Base-by-base conservation (phyloP, 2,888 invertebrate species). In the Himalopsyche kuldschensis region DNA sequence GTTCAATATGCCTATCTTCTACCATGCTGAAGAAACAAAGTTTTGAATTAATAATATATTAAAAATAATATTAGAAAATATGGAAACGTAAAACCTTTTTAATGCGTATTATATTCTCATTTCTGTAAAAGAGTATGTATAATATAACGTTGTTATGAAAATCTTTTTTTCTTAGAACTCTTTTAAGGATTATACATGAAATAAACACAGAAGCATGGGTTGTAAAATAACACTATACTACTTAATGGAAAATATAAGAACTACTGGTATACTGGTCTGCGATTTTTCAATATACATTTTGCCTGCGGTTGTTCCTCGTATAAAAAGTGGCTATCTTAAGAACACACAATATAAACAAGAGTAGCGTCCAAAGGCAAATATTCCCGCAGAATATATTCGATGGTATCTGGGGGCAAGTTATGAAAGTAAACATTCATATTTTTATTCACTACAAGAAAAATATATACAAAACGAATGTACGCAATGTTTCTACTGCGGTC, bases 301-400 rank as follows among this genome's bases (percentile, higher is more conserved):
- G 75, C 82, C 79, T 79, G 32, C 27, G 82, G 75, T 75, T 47
- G 55, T 41, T 82, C 77, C 27, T 30, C 48, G 48, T 48, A 32
- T 79, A 84, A 84, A 84, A 82, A 84, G 84, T 84, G 84, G 81
- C 79, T 82, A 84, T 84, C 81, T 79, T 30, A 81, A 79, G 31
- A 81, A 78, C 78, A 63, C 69, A 77, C 84, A 75, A 46, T 78
- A 46, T 82, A 84, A 84, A 84, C 84, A 84, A 48, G 82, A 69
- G 30, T 69, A 69, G 30, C 27, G 27, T 69, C 69, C 69, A 69
- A 79, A 80, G 78, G 79, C 82, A 84, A 84, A 84, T 75, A 84
- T 84, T 48, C 63, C 79, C 46, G 46, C 80, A 32, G 47, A 82
- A 81, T 79, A 82, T 84, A 79, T 78, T 84, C 79, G 84, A 81